Evolutionary conservation across 1,140 invertebrate species (phyloP).

Genomic region (Vanessa tameamea): DNA sequence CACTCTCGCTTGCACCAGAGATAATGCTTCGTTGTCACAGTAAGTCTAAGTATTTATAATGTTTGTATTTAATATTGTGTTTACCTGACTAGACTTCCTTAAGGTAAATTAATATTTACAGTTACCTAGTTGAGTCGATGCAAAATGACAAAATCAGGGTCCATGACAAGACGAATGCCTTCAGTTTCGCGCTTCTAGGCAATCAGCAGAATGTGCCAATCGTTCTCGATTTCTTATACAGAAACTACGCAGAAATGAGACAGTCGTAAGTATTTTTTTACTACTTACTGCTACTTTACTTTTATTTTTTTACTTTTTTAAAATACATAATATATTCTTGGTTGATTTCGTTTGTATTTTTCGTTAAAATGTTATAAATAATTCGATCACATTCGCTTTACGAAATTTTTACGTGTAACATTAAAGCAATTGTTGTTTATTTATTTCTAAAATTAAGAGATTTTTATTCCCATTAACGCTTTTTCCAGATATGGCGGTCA

Average conservation of each 20-base stretch:
- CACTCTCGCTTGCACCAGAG: slow-evolving; percentile 81
- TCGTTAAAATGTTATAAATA: no score
- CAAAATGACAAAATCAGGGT: slow-evolving; percentile 61
- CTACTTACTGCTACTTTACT: neutral
- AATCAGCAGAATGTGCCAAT: slow-evolving; percentile 59
- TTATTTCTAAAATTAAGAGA: slow-evolving; percentile 6
- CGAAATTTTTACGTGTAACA: no score
- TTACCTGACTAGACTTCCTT: neutral
- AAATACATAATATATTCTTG: neutral
- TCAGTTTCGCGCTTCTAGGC: slow-evolving; percentile 64
- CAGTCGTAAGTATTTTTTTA: slow-evolving; percentile 28
- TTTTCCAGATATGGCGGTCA: slow-evolving; percentile 58
- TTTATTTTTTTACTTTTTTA: neutral
- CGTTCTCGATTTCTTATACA: slow-evolving; percentile 59
- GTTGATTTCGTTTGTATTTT: no score
- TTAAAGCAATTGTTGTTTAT: neutral
- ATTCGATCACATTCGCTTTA: no score
- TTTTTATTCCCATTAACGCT: neutral
- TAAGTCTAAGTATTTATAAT: slow-evolving; percentile 53
- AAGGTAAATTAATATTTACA: slow-evolving; percentile 33
- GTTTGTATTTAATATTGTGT: neutral
- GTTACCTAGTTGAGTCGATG: slow-evolving; percentile 59
- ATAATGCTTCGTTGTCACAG: slow-evolving; percentile 70
- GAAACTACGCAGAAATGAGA: slow-evolving; percentile 52
- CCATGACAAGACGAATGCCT: slow-evolving; percentile 69